These are phyloP conservation scores for Temnothorax unifasciatus DNA, from an alignment of 2,888 invertebrate species.

Conservation along the genomic window DNA sequence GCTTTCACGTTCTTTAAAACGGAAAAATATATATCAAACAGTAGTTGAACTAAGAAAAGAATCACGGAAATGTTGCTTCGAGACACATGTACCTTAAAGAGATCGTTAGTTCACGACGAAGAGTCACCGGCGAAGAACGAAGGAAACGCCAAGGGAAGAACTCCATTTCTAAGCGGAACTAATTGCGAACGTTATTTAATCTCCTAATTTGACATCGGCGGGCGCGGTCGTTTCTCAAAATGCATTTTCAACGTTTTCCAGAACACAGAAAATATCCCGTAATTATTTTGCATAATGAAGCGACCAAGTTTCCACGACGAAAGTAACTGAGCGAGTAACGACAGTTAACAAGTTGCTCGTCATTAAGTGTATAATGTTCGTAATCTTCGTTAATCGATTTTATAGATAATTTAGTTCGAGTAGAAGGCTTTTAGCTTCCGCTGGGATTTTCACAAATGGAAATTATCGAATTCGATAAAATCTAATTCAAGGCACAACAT, in stretches of 20 bases:
- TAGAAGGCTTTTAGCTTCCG: not conserved
- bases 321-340: constrained; percentile 20
- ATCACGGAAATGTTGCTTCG: not conserved
- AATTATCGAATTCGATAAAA: constrained; percentile 13
- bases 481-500: not conserved
- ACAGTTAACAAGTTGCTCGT: constrained; percentile 30
- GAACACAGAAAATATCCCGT: constrained; percentile 8
- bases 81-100: not conserved
- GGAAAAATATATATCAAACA: constrained; percentile 1
- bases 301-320: constrained; percentile 27
- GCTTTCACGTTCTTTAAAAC: not conserved
- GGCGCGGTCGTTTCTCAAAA: constrained; percentile 38
- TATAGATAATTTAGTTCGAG: not conserved
- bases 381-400: constrained; percentile 24
- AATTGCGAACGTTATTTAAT: constrained; percentile 32
- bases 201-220: constrained; percentile 39
- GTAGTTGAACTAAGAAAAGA: constrained; percentile 3
- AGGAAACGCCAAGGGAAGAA: constrained; percentile 21
- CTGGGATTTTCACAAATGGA: not conserved
- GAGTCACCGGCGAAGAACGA: not conserved
- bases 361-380: constrained; percentile 29
- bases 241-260: constrained; percentile 26
- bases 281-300: constrained; percentile 45
- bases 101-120: constrained; percentile 32
- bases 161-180: constrained; percentile 35